Percentiles rank a stretch among this genome's conserved stretches.
Evolutionary conservation across 2,888 invertebrate genomes (phyloP).

Genomic region (Volucella inanis): DNA sequence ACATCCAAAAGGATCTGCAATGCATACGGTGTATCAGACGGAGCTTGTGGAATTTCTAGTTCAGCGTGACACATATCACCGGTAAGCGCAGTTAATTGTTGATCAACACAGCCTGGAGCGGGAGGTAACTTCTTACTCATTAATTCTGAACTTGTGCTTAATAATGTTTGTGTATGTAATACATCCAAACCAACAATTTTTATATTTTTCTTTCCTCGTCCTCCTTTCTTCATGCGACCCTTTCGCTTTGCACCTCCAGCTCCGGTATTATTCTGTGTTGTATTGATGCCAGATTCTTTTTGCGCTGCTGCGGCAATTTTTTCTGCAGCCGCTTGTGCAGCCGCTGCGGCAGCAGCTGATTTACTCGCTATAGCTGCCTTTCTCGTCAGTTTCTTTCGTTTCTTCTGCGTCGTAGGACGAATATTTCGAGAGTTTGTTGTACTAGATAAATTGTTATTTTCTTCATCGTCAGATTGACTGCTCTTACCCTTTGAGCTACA

Average conservation of each 20-base stretch:
- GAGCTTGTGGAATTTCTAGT: slow-evolving; percentile 91
- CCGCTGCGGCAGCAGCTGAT: slow-evolving; percentile 80
- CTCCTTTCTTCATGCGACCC: slow-evolving; percentile 86
- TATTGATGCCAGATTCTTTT: slow-evolving; percentile 62
- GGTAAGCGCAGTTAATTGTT: slow-evolving; percentile 92
- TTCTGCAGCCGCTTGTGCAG: slow-evolving; percentile 78
- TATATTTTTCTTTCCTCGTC: slow-evolving; percentile 86
- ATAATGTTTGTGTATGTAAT: slow-evolving; percentile 93
- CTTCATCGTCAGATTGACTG: slow-evolving; percentile 86
- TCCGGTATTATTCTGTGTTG: slow-evolving; percentile 47
- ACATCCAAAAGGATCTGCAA: slow-evolving; percentile 93
- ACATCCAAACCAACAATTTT: slow-evolving; percentile 94
- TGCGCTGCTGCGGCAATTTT: slow-evolving; percentile 80
- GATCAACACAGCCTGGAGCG: slow-evolving; percentile 95
- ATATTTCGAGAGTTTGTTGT: slow-evolving; percentile 78
- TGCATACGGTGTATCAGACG: slow-evolving; percentile 91
- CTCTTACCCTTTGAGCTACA: slow-evolving; percentile 86
- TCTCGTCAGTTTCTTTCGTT: slow-evolving; percentile 82
- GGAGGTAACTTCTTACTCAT: slow-evolving; percentile 90
- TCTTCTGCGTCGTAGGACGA: slow-evolving; percentile 79
- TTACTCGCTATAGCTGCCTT: slow-evolving; percentile 82
- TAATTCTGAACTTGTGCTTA: slow-evolving; percentile 91
- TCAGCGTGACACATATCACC: slow-evolving; percentile 90
- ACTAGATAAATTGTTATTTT: slow-evolving; percentile 82
- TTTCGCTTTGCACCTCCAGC: slow-evolving; percentile 79